Conservation (phyloP, 2,797 vertebrate genomes). For the Scolopax rusticola region DNA sequence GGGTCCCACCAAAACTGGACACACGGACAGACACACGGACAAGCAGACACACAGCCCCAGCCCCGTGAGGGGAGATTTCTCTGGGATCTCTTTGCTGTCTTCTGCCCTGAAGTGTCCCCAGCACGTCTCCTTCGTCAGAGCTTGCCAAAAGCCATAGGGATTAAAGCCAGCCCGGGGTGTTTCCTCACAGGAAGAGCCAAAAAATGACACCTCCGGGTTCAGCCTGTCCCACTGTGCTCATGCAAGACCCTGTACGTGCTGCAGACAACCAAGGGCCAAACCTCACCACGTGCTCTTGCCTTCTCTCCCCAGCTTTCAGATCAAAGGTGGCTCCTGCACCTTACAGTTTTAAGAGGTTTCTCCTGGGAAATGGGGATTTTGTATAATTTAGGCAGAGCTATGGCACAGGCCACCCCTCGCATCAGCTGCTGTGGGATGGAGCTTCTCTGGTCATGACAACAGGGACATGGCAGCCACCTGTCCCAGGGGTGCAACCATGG, state of each 20-base stretch:
- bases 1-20: neutral
- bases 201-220: rapidly evolving
- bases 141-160: neutral
- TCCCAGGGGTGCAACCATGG: neutral
- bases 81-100: neutral
- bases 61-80: neutral
- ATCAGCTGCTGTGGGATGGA: rapidly evolving
- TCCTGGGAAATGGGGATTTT: neutral
- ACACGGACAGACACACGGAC: rapidly evolving
- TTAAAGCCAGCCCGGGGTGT: neutral
- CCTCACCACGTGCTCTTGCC: neutral
- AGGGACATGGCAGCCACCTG: rapidly evolving
- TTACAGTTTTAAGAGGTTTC: neutral
- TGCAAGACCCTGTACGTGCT: neutral
- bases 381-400: neutral
- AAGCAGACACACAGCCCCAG: neutral
- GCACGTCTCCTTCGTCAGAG: neutral
- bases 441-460: rapidly evolving
- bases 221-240: rapidly evolving
- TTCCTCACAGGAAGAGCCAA: neutral
- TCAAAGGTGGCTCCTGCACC: rapidly evolving
- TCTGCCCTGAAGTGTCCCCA: neutral
- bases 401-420: neutral
- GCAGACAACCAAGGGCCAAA: neutral
- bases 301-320: neutral